A percentile compares a stretch with the other conserved stretches of the same genome.
These are phyloP conservation scores for Hirundichthys speculiger DNA, from an alignment of 2,113 vertebrate species.

Conservation along the genomic window DNA sequence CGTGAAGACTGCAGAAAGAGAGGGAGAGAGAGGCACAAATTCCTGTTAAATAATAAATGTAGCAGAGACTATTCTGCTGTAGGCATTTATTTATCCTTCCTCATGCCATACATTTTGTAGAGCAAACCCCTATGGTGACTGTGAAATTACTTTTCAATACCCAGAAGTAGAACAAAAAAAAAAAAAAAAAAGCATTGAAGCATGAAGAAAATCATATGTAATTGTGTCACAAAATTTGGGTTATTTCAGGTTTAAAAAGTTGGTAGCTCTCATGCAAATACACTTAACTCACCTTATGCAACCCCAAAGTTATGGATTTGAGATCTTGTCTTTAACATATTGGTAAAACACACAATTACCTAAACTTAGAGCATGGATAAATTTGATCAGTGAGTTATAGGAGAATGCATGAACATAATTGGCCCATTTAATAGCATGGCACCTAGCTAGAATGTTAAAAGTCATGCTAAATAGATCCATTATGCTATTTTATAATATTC, in stretches of 20 bases:
- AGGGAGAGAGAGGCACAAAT: conserved; percentile 22
- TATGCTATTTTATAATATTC: background rate
- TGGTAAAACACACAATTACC: no score
- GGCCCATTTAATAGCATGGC: background rate
- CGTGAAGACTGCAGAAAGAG: conserved; percentile 87
- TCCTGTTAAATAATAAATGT: conserved; percentile 2
- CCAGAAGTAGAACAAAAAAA: background rate
- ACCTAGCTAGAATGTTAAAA: no score
- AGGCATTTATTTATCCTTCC: background rate
- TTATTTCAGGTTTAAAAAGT: background rate
- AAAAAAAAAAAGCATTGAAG: background rate
- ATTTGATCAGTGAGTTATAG: no score
- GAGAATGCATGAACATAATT: no score
- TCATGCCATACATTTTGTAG: background rate
- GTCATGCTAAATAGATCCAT: background rate
- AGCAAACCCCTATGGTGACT: background rate
- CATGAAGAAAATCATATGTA: background rate
- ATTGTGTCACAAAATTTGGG: background rate
- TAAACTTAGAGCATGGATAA: no score
- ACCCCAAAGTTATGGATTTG: no score
- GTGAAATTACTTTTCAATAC: conserved; percentile 4
- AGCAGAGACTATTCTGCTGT: background rate
- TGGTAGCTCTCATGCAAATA: no score
- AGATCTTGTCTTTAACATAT: no score
- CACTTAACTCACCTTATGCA: no score